Conservation (phyloP, 2,888 invertebrate genomes). For the Agrotis clavis region DNA sequence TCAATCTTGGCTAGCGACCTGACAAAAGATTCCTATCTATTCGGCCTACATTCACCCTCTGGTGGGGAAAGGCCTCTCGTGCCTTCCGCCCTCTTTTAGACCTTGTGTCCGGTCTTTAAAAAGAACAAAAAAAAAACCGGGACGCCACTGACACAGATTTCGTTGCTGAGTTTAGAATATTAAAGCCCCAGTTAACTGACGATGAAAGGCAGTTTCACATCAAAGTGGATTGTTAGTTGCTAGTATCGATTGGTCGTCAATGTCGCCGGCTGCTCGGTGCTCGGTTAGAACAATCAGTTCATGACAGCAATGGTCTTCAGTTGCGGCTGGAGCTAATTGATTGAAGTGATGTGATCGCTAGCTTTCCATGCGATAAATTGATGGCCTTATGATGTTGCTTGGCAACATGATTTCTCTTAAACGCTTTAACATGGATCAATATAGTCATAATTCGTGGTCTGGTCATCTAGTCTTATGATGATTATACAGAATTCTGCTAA, state of each 20-base stretch:
- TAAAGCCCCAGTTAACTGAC: conserved; percentile 21
- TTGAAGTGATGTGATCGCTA: conserved; percentile 21
- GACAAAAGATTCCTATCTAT: conserved; percentile 57
- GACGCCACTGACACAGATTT: conserved; percentile 52
- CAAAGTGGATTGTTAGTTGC: conserved; percentile 51
- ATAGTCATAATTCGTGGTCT: neutral
- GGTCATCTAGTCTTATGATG: neutral
- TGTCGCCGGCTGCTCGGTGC: conserved; percentile 23
- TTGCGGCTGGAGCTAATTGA: conserved; percentile 20
- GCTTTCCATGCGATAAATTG: conserved; percentile 26
- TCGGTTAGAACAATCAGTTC: conserved; percentile 44
- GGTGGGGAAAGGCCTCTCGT: conserved; percentile 43
- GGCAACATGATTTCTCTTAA: conserved; percentile 25
- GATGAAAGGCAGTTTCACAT: conserved; percentile 48
- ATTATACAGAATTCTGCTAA: neutral
- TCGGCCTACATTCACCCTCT: conserved; percentile 50
- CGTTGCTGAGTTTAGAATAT: conserved; percentile 44
- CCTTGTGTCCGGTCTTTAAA: conserved; percentile 53
- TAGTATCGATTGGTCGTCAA: conserved; percentile 57
- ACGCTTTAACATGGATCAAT: neutral
- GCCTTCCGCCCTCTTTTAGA: conserved; percentile 48
- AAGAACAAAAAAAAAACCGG: conserved; percentile 41
- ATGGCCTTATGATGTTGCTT: conserved; percentile 22
- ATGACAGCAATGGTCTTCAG: conserved; percentile 27
- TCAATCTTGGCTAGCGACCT: conserved; percentile 35